A percentile compares a stretch with the other conserved stretches of the same genome.
phyloP scores from a whole-genome alignment of 2,797 vertebrate species.

The Myoxocephalus aenaeus region DNA sequence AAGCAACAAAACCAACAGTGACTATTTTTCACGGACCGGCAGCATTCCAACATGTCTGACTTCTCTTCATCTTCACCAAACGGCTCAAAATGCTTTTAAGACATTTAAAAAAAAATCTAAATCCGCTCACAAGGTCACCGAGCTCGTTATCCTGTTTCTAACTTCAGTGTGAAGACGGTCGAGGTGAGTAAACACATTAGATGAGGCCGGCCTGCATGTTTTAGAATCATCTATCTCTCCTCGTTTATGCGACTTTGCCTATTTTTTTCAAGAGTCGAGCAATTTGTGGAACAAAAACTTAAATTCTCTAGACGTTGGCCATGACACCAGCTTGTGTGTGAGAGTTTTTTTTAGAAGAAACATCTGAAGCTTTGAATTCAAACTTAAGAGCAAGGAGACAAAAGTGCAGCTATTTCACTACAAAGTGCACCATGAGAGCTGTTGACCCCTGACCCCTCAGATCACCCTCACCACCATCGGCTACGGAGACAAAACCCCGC shows the following conservation, averaged over 20 bases:
- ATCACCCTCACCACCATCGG: constrained; percentile 98
- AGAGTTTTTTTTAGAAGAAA: background rate
- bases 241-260: background rate
- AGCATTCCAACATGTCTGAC: too few relatives aligned
- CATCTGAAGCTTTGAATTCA: background rate
- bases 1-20: too few relatives aligned
- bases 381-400: background rate
- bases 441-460: constrained; percentile 76
- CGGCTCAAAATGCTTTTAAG: too few relatives aligned
- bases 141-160: background rate
- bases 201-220: too few relatives aligned
- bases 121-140: background rate
- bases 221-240: background rate
- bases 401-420: too few relatives aligned
- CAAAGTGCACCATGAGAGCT: too few relatives aligned
- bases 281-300: background rate
- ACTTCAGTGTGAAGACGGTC: background rate
- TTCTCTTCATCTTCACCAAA: too few relatives aligned
- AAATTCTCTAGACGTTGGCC: background rate
- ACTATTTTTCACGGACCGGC: too few relatives aligned
- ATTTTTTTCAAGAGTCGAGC: background rate
- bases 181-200: background rate
- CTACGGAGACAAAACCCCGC: constrained; percentile 98
- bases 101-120: background rate
- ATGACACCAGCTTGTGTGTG: background rate